phyloP scores from a whole-genome alignment of 1,140 invertebrate species.

The Nebria ingens region DNA sequence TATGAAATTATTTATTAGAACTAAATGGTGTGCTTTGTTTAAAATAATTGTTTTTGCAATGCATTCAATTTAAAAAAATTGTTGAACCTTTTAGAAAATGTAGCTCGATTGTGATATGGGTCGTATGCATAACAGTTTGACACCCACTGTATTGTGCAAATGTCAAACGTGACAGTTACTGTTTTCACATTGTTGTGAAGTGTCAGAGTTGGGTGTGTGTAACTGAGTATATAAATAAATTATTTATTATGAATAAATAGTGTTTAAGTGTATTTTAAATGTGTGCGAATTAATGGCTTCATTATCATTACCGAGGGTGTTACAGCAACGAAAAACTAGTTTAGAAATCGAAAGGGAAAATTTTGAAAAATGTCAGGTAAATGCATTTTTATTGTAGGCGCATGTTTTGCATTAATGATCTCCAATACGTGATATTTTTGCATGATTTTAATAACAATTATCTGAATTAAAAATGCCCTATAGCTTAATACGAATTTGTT shows the following conservation, averaged over 20 bases:
- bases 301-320: conserved; percentile 56
- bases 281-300: conserved; percentile 48
- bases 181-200: background rate
- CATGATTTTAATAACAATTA: too few relatives aligned
- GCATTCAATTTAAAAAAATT: too few relatives aligned
- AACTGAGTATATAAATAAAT: background rate
- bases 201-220: conserved; percentile 3
- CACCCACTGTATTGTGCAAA: too few relatives aligned
- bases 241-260: background rate
- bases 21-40: too few relatives aligned
- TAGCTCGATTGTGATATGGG: too few relatives aligned
- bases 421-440: background rate
- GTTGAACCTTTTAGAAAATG: too few relatives aligned
- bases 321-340: conserved; percentile 60
- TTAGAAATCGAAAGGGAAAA: conserved; percentile 61
- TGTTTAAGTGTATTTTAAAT: background rate
- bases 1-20: too few relatives aligned
- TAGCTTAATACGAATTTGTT: too few relatives aligned
- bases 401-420: background rate
- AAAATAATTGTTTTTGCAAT: too few relatives aligned
- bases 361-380: conserved; percentile 67
- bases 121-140: too few relatives aligned
- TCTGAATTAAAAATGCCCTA: too few relatives aligned
- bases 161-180: background rate
- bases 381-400: conserved; percentile 16